Evolutionary conservation across 2,113 vertebrate genomes (phyloP), one percentile per base, ranked within the genome.

Genomic region (Pollimyrus isidori): DNA sequence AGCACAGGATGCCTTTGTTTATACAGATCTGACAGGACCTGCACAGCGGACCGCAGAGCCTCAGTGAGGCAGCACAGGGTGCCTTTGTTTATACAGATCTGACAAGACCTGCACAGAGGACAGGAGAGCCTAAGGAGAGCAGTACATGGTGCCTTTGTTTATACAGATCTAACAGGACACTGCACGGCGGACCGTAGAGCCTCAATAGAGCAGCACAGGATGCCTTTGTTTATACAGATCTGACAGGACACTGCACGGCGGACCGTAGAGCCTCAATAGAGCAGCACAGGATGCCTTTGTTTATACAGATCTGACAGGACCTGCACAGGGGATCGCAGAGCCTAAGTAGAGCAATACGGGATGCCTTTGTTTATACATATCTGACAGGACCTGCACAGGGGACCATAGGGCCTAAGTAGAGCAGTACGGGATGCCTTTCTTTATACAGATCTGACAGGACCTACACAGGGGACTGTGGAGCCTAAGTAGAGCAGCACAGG

Each of bases 381-480:
- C 5, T 90, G 97, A 97, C 58, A 98, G 87, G 87, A 95, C 91
- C 97, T 99, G 92, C 9, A 21, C 89, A 91, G 39, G 0, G 69
- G 21, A 88, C n/a, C 89, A 3, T 88, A 2, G 2, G 30, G 3
- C n/a, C 69, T 73, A 35, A 35, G 11, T 0, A 39, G 1, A 73
- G 50, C 50, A 52, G 50, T 2, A 17, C 50, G 17, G 15, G 13
- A 15, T 39, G 3, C 42, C 13, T 26, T 19, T 52, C 11, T 73
- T 35, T 46, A n/a, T 21, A 56, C 53, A 56, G 19, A 56, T 21
- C 4, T 52, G 52, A 62, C 7, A 98, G 86, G 86, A 95, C 91
- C 97, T 99, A 92, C 5, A 21, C 89, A 91, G 46, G 35, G 56
- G 48, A 88, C 23, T 73, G 1, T 87, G 1, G 35, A n/a, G 58